Evolutionary conservation across 2,888 invertebrate genomes (phyloP).

Genomic region (Ophion costatus): DNA sequence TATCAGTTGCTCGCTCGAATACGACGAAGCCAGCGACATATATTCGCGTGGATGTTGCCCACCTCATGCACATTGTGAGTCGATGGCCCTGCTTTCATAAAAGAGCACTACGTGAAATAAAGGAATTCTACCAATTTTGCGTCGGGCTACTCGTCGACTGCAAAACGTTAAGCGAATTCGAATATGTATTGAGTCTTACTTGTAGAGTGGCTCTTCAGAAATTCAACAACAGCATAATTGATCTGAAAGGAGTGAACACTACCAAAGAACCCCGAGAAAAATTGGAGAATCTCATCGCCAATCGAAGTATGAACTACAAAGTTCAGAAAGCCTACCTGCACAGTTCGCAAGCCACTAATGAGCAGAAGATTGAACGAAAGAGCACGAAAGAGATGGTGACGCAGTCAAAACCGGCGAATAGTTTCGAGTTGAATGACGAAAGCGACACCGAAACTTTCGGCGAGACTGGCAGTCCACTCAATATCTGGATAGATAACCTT

Average conservation of each 20-base stretch:
- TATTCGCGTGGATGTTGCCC: too few relatives aligned
- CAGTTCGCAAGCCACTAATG: background rate
- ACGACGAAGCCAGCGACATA: slow-evolving; percentile 1
- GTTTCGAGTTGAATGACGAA: background rate
- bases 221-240: slow-evolving; percentile 32
- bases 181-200: slow-evolving; percentile 45
- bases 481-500: slow-evolving; percentile 3
- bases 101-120: slow-evolving; percentile 13
- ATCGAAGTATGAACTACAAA: background rate
- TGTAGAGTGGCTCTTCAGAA: slow-evolving; percentile 41
- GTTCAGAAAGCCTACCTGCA: background rate
- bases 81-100: slow-evolving; percentile 42
- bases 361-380: background rate
- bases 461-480: background rate
- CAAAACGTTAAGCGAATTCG: slow-evolving; percentile 32
- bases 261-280: slow-evolving; percentile 37
- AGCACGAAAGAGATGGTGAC: too few relatives aligned
- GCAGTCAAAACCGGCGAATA: background rate
- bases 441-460: background rate
- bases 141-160: slow-evolving; percentile 49
- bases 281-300: background rate
- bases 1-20: background rate
- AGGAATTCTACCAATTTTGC: slow-evolving; percentile 52
- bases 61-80: slow-evolving; percentile 39
- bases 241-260: slow-evolving; percentile 7